These are phyloP conservation scores for Phymatocera aterrima DNA, from an alignment of 2,888 invertebrate genomes.

Conservation along the genomic window DNA sequence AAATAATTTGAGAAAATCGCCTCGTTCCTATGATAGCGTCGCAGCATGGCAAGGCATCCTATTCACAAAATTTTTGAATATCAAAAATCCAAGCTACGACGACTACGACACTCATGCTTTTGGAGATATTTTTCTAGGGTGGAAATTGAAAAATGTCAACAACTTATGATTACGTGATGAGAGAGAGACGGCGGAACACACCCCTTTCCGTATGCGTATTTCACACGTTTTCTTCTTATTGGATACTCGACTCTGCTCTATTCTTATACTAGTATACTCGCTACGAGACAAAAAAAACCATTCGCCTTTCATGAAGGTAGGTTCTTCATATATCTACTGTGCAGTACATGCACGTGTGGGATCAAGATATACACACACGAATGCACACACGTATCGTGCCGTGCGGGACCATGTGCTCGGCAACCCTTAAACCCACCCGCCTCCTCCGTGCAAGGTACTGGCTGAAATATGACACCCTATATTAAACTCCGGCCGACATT, in stretches of 20 bases:
- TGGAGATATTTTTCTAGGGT: conserved; percentile 27
- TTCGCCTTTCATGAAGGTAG: conserved; percentile 50
- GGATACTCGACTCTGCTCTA: conserved; percentile 49
- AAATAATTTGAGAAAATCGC: conserved; percentile 1
- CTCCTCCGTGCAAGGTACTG: conserved; percentile 37
- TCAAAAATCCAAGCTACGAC: conserved; percentile 10
- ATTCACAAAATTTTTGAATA: neutral
- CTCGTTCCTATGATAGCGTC: neutral
- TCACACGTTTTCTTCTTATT: conserved; percentile 47
- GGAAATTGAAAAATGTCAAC: conserved; percentile 51
- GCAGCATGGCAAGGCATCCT: neutral
- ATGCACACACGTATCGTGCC: neutral
- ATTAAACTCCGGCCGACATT: conserved; percentile 60
- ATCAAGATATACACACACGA: neutral
- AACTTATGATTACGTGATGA: conserved; percentile 51
- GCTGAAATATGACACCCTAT: conserved; percentile 59
- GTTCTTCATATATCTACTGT: conserved; percentile 48
- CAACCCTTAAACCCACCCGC: conserved; percentile 45
- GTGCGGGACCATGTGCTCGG: neutral
- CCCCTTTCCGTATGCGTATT: conserved; percentile 32
- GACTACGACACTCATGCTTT: neutral
- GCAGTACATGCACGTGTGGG: neutral
- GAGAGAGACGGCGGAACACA: conserved; percentile 31
- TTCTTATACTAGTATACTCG: conserved; percentile 34
- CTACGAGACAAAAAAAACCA: conserved; percentile 55